Percentiles rank a stretch among this genome's conserved stretches.
phyloP scores from a whole-genome alignment of 1,140 invertebrate genomes.

The Muscidifurax raptorellus region DNA sequence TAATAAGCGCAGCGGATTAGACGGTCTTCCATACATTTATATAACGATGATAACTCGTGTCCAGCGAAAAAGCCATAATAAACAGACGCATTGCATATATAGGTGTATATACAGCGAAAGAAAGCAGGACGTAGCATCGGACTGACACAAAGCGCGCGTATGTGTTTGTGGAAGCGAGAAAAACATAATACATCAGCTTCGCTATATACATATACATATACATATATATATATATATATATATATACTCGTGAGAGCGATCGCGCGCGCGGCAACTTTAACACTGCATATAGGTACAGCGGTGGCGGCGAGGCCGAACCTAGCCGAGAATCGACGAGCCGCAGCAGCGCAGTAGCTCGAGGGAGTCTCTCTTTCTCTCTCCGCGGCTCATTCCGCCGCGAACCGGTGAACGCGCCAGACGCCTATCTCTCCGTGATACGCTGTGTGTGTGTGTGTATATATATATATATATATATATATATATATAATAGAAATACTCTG shows the following conservation, averaged over 20 bases:
- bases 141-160: background rate
- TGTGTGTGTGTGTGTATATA: too few relatives aligned
- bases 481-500: background rate
- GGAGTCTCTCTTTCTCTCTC: conserved; percentile 40
- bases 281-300: too few relatives aligned
- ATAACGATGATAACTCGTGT: too few relatives aligned
- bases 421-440: background rate
- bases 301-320: conserved; percentile 18
- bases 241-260: too few relatives aligned
- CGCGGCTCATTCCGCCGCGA: conserved; percentile 66
- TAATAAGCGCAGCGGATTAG: too few relatives aligned
- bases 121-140: conserved; percentile 34
- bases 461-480: too few relatives aligned
- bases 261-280: conserved; percentile 5
- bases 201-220: too few relatives aligned
- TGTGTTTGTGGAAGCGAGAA: background rate
- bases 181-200: background rate
- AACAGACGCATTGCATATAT: too few relatives aligned
- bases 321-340: conserved; percentile 56
- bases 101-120: background rate
- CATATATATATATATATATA: too few relatives aligned
- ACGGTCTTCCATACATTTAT: too few relatives aligned
- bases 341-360: conserved; percentile 21
- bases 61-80: too few relatives aligned
- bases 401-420: conserved; percentile 65